Percentiles rank a stretch among this genome's conserved stretches.
These are phyloP conservation scores for Pocillopora verrucosa DNA, from an alignment of 64 coral and sea anemone genomes.

Conservation along the genomic window DNA sequence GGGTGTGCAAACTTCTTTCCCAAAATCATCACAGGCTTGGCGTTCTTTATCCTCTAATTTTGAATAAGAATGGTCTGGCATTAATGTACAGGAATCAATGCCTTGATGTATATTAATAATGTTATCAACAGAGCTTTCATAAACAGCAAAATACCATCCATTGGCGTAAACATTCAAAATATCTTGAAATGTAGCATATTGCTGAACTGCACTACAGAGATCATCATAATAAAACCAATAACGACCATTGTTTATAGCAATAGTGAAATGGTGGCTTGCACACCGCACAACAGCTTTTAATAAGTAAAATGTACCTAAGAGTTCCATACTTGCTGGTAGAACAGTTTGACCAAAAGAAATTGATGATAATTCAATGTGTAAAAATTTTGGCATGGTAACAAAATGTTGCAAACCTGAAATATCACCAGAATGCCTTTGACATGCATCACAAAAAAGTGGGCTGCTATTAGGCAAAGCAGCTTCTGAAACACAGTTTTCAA, in stretches of 20 bases:
- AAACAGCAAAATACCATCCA: constrained; percentile 69
- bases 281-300: constrained; percentile 48
- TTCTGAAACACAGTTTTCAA: constrained; percentile 63
- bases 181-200: constrained; percentile 55
- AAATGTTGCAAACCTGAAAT: constrained; percentile 52
- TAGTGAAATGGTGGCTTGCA: constrained; percentile 48
- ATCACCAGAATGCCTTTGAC: constrained; percentile 27
- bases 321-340: constrained; percentile 21
- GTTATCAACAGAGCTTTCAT: constrained; percentile 32
- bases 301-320: constrained; percentile 9
- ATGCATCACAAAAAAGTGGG: constrained; percentile 16
- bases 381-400: constrained; percentile 46
- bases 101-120: too few relatives aligned
- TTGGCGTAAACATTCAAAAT: constrained; percentile 22
- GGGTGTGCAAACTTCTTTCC: constrained; percentile 1
- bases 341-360: constrained; percentile 33
- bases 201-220: constrained; percentile 34
- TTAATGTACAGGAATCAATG: too few relatives aligned
- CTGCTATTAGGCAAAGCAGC: constrained; percentile 46
- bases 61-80: background rate
- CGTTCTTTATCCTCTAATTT: constrained; percentile 1
- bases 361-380: constrained; percentile 43
- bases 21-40: constrained; percentile 2
- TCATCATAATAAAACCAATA: constrained; percentile 65
- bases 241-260: constrained; percentile 36